Conservation (phyloP, 2,113 vertebrate genomes). For the Cheirogaleus medius region DNA sequence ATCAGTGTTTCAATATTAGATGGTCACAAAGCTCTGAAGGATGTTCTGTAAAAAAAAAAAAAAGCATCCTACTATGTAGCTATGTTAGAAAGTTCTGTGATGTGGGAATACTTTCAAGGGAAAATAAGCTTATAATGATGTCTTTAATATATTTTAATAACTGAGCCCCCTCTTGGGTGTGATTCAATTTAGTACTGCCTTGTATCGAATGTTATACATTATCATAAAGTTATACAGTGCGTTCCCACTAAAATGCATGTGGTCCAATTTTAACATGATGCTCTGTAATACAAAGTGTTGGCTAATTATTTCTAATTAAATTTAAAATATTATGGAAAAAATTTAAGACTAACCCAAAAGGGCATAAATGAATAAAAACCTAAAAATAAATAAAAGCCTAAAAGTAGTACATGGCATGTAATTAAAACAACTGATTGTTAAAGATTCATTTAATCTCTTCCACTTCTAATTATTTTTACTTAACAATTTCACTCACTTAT, state of each 20-base stretch:
- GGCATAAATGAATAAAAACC: neutral
- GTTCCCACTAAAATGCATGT: neutral
- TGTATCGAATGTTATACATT: neutral
- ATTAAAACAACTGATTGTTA: neutral
- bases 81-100: neutral
- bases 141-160: constrained; percentile 18
- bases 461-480: neutral
- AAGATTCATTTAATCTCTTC: neutral
- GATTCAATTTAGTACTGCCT: neutral
- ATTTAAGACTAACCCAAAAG: neutral
- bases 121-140: neutral
- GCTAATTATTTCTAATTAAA: neutral
- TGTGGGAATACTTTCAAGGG: neutral
- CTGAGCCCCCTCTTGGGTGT: neutral
- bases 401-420: neutral
- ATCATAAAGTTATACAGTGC: neutral
- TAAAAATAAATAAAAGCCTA: neutral
- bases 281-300: neutral
- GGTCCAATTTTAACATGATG: neutral
- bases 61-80: neutral
- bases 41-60: neutral
- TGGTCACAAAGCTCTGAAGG: neutral
- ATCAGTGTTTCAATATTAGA: constrained; percentile 23
- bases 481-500: constrained; percentile 8
- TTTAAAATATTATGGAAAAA: neutral